phyloP scores from a whole-genome alignment of 2,113 vertebrate genomes.

The Naja naja region DNA sequence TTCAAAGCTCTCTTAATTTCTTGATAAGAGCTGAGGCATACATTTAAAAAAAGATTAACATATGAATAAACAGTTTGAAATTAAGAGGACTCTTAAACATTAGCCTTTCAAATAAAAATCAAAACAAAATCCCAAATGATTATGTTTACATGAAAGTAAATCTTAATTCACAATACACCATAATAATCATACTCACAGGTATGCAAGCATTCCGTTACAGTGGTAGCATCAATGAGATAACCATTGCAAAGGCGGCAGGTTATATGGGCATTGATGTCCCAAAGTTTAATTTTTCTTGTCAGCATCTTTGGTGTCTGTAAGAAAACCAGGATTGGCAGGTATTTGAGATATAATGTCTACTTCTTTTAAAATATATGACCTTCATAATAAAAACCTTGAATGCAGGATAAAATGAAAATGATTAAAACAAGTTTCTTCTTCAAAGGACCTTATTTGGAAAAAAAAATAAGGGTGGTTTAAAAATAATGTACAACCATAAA shows the following conservation, averaged over 20 bases:
- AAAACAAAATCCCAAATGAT: not conserved
- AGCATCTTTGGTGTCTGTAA: conserved; percentile 96
- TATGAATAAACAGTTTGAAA: not conserved
- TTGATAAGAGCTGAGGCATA: not conserved
- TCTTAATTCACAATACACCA: not conserved
- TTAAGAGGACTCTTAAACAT: not conserved
- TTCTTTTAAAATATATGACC: not conserved
- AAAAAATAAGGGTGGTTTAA: not conserved
- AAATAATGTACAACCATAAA: not conserved
- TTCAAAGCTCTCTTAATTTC: not conserved
- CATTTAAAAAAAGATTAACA: not conserved
- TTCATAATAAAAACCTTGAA: not conserved
- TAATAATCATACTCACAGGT: conserved; percentile 82
- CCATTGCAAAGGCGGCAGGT: conserved; percentile 97
- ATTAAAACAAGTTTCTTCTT: not conserved
- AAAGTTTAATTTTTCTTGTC: conserved; percentile 98
- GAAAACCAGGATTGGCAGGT: conserved; percentile 1
- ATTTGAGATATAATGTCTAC: not conserved
- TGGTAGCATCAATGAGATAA: conserved; percentile 98
- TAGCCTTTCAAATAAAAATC: not conserved
- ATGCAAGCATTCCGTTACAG: conserved; percentile 98
- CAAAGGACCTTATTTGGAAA: not conserved
- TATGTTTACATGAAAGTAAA: not conserved
- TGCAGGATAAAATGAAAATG: not conserved
- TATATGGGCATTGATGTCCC: conserved; percentile 99